Evolutionary conservation across 2,113 vertebrate species (phyloP).

Genomic region (Melanotaenia duboulayi): DNA sequence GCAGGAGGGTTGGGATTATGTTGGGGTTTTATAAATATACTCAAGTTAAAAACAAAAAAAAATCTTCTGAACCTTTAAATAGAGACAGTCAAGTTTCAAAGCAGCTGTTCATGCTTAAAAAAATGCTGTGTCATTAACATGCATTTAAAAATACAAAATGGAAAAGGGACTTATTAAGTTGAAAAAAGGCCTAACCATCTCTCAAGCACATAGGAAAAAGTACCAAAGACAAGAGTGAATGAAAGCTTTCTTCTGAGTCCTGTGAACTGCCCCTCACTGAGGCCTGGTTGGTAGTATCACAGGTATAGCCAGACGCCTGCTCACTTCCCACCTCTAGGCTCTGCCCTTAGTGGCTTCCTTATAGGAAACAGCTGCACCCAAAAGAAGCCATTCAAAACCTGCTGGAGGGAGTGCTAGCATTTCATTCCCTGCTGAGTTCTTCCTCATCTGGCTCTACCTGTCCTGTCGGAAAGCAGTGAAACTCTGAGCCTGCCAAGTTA

Average conservation of each 20-base stretch:
- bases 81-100: conserved; percentile 80
- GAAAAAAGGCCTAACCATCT: conserved; percentile 59
- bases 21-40: conserved; percentile 38
- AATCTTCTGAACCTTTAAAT: conserved; percentile 55
- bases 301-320: conserved; percentile 76
- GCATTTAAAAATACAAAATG: conserved; percentile 36
- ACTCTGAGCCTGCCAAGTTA: conserved; percentile 17
- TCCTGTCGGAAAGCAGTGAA: conserved; percentile 26
- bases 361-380: conserved; percentile 76
- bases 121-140: conserved; percentile 63
- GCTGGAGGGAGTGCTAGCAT: conserved; percentile 49
- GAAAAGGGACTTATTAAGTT: conserved; percentile 45
- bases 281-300: conserved; percentile 61
- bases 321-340: conserved; percentile 60
- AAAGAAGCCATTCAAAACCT: conserved; percentile 71
- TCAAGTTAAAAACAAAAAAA: conserved; percentile 9
- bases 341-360: conserved; percentile 52
- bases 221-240: conserved; percentile 78
- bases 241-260: conserved; percentile 67
- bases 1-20: conserved; percentile 23
- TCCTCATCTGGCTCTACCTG: conserved; percentile 69
- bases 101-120: conserved; percentile 78
- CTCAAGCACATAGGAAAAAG: conserved; percentile 75
- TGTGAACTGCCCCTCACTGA: conserved; percentile 50
- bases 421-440: conserved; percentile 44